phyloP scores from a whole-genome alignment of 2,797 vertebrate genomes.

The Platalea minor region DNA sequence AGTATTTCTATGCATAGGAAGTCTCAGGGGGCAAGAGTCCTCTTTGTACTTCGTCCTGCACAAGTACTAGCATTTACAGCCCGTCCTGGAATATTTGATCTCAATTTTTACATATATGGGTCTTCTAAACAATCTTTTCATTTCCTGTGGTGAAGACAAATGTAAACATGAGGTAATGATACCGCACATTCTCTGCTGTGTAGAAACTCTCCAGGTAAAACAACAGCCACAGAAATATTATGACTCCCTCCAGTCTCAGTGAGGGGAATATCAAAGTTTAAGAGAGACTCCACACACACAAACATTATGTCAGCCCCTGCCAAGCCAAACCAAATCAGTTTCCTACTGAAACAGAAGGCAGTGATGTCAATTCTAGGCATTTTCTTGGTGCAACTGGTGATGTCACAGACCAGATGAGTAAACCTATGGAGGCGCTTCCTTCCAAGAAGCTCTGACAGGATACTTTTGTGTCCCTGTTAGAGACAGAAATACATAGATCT shows the following conservation, averaged over 20 bases:
- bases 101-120: neutral
- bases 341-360: neutral
- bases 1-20: neutral
- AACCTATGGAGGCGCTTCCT: neutral
- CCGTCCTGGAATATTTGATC: neutral
- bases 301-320: neutral
- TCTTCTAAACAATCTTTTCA: neutral
- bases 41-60: neutral
- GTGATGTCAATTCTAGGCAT: neutral
- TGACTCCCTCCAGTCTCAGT: neutral
- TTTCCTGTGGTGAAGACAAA: neutral
- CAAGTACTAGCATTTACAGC: neutral
- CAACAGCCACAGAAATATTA: neutral
- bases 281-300: neutral
- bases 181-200: neutral
- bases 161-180: neutral
- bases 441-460: neutral
- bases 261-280: neutral
- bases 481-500: neutral
- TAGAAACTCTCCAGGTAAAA: neutral
- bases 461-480: neutral
- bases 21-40: neutral
- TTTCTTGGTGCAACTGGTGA: neutral
- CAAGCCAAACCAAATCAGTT: neutral
- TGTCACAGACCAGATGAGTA: neutral